Base-by-base conservation (phyloP, 2,888 invertebrate species). In the Ennomos quercinarius region DNA sequence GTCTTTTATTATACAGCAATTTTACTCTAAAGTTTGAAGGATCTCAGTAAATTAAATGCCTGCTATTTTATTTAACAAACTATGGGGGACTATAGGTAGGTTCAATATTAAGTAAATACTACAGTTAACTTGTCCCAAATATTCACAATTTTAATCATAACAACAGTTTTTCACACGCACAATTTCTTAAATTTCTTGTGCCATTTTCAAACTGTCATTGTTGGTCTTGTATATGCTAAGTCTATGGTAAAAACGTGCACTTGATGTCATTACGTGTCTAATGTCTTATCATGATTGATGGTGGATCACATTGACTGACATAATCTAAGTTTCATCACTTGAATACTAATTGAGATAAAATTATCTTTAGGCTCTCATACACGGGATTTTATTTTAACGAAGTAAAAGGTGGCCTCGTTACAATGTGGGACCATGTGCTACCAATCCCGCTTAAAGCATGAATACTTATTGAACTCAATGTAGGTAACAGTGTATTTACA, bases 281-380 rank as follows among this genome's bases (percentile, higher is more conserved):
- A 77, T 70, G 73, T 73, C 73, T 77, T 77, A 70, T 69, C 70
- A 78, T 83, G 86, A 86, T 80, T 83, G 84, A 85, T 85, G 79
- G 74, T 67, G 73, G 77, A 80, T 70, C 73, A 59, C 74, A 76
- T 76, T 77, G 77, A 72, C 73, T 74, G 66, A 73, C 67, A 74
- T 71, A 71, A 27, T 68, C 53, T 64, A 56, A 49, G 67, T 73
- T 73, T 71, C 76, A 63, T 76, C 75, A 70, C 73, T 67, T 62
- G 74, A 73, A 78, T 77, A 76, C 73, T 70, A 74, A 75, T 74
- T 69, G 67, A 73, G 74, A 76, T 74, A 69, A 74, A 72, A 68
- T 71, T 66, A 71, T 72, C 72, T 71, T 54, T 53, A 57, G 41
- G 41, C 47, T 47, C 46, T 57, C 13, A 5, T 27, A 27, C 27